Evolutionary conservation across 2,888 invertebrate species (phyloP), one percentile per base, ranked within the genome.

Genomic region (Scaptomyza tumidula): DNA sequence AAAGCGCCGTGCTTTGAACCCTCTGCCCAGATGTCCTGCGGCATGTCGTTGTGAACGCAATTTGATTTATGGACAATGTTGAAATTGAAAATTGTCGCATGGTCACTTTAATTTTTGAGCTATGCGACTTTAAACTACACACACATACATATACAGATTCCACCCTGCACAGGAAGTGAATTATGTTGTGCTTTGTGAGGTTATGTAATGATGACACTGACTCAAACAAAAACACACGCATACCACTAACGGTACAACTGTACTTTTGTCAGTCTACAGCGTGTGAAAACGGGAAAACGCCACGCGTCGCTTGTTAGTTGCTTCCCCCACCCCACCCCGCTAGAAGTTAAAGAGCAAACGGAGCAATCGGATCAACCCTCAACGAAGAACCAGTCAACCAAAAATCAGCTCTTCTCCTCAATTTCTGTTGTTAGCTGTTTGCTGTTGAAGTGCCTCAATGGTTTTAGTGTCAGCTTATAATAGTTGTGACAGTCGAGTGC

Each of bases 41-140:
- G 78, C 82, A 50, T 24, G 35, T 57, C 77, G 52, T 79, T 67
- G 70, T 72, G 72, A 87, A 83, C 84, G 64, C 85, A 86, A 86
- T 86, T 86, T 86, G 85, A 86, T 86, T 86, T 86, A 86, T 85
- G 85, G 65, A 71, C 81, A 81, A 74, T 75, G 76, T 57, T 46
- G 56, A 71, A 90, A 86, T 89, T 86, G 78, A 88, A 86, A 91
- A 91, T 89, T 89, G 86, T 89, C 90, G 77, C 90, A 89, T 91
- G 90, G 90, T 90, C 90, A 90, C 91, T 90, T 90, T 89, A 89
- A 90, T 89, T 84, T 90, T 83, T 89, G 88, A 91, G 90, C 91
- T 91, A 91, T 90, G 89, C 89, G 83, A 85, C 82, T 86, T 82
- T 85, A 89, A 89, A 86, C 75, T 55, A 65, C 39, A 80, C 54